phyloP scores from a whole-genome alignment of 2,113 vertebrate genomes.

The Charadrius vociferus region DNA sequence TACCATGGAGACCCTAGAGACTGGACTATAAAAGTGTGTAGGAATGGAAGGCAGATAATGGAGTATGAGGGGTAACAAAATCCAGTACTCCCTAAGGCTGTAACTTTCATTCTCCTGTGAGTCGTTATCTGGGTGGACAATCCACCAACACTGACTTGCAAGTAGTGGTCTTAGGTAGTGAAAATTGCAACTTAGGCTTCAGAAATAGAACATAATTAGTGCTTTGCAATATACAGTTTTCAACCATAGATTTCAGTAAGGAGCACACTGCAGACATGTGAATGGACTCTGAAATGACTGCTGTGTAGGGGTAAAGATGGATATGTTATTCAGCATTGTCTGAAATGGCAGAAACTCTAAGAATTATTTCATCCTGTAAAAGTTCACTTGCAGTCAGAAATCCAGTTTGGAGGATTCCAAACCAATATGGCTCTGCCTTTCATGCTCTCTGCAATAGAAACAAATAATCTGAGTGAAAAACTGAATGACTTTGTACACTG shows the following conservation, averaged over 20 bases:
- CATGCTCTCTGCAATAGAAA: constrained; percentile 28
- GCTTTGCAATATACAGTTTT: neutral
- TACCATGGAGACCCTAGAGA: neutral
- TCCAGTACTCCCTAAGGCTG: neutral
- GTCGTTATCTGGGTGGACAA: neutral
- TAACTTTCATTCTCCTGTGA: neutral
- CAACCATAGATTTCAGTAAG: neutral
- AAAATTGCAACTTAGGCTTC: neutral
- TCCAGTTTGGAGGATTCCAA: constrained; percentile 25
- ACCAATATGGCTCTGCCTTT: constrained; percentile 9
- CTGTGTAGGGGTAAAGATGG: neutral
- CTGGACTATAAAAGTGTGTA: neutral
- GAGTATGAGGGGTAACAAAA: neutral
- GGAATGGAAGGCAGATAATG: constrained; percentile 4
- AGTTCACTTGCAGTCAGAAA: constrained; percentile 35
- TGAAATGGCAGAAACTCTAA: neutral
- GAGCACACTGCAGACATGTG: neutral
- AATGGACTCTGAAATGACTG: constrained; percentile 10
- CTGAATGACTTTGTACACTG: neutral
- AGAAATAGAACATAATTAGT: neutral
- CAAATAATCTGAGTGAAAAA: constrained; percentile 5
- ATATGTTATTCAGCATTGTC: neutral
- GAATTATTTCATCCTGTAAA: neutral
- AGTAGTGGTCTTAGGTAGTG: neutral
- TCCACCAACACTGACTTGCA: neutral